These are phyloP conservation scores for Calyptommatus sinebrachiatus DNA, from an alignment of 2,113 vertebrate species.

Conservation along the genomic window DNA sequence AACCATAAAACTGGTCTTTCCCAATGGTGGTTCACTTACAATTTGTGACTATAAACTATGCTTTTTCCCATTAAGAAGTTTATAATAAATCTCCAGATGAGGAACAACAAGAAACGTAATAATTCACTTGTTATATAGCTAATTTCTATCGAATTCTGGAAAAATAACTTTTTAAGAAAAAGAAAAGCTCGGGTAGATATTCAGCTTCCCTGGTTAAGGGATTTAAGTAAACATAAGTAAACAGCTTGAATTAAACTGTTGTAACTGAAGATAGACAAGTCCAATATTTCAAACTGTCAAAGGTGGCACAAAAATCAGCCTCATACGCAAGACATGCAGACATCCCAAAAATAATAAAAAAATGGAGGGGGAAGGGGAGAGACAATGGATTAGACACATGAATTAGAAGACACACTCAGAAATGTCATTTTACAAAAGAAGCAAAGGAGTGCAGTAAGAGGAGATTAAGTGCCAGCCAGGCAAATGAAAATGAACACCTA, in stretches of 20 bases:
- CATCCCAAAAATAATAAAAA: not conserved
- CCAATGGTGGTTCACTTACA: no score
- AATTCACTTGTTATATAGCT: not conserved
- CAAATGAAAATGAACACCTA: conserved; percentile 74
- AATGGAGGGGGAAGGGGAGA: conserved; percentile 33
- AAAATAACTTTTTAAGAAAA: not conserved
- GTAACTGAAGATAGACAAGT: conserved; percentile 42
- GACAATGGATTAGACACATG: conserved; percentile 25
- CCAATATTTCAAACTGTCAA: conserved; percentile 38
- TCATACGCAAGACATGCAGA: conserved; percentile 32
- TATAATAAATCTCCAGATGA: no score
- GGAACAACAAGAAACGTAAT: not conserved
- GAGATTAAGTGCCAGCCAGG: conserved; percentile 74
- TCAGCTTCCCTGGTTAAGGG: conserved; percentile 21
- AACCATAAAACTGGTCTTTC: no score
- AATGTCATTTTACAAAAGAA: conserved; percentile 50
- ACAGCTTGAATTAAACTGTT: conserved; percentile 44
- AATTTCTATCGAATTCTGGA: not conserved
- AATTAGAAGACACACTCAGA: conserved; percentile 54
- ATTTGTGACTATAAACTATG: no score
- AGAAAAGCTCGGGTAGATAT: conserved; percentile 19
- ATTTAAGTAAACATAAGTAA: no score
- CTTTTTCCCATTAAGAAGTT: no score
- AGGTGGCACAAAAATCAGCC: conserved; percentile 13
- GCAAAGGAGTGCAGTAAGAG: conserved; percentile 64